These are phyloP conservation scores for Pangasius sanitwongsei DNA, from an alignment of 2,797 vertebrate species.

Conservation along the genomic window DNA sequence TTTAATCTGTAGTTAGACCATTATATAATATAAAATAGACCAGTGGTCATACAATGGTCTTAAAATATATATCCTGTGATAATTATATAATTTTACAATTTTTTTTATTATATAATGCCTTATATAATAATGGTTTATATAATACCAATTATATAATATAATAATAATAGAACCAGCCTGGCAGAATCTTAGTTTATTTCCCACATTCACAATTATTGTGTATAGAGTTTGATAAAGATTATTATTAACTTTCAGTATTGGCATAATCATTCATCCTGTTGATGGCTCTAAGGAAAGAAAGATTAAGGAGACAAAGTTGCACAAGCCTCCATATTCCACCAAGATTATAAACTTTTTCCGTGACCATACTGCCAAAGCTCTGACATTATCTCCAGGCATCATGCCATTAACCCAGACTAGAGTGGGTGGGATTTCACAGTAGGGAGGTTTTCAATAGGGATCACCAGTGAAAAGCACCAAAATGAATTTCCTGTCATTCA, in stretches of 20 bases:
- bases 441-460: slow-evolving; percentile 20
- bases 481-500: slow-evolving; percentile 28
- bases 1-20: not conserved
- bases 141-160: slow-evolving; percentile 17
- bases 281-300: slow-evolving; percentile 2
- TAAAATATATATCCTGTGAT: not conserved
- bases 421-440: slow-evolving; percentile 22
- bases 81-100: not conserved
- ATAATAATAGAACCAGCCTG: not conserved
- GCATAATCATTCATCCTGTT: not conserved
- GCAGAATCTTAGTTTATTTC: not conserved
- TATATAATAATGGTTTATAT: slow-evolving; percentile 11
- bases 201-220: not conserved
- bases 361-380: slow-evolving; percentile 30
- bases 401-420: slow-evolving; percentile 11
- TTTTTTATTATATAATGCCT: not conserved
- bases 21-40: not conserved
- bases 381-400: slow-evolving; percentile 30
- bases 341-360: slow-evolving; percentile 36
- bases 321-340: slow-evolving; percentile 29
- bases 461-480: slow-evolving; percentile 6
- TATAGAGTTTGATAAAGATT: not conserved
- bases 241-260: slow-evolving; percentile 1
- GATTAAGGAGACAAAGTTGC: slow-evolving; percentile 18
- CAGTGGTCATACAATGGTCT: not conserved